These are phyloP conservation scores for Pedicia rivosa DNA, from an alignment of 2,888 invertebrate genomes.

Conservation along the genomic window DNA sequence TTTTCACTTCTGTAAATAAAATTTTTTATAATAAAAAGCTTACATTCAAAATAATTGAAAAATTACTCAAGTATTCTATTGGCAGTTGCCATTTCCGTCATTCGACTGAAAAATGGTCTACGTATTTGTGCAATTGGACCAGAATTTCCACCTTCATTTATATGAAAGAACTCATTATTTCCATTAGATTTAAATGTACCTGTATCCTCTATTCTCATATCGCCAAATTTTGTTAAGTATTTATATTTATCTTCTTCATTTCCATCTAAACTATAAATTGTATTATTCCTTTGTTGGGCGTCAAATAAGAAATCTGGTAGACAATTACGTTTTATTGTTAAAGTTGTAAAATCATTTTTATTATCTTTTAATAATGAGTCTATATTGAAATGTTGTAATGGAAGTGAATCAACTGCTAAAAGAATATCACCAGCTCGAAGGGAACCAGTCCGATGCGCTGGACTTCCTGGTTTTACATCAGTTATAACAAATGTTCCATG, in stretches of 20 bases:
- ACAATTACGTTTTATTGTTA: slow-evolving; percentile 28
- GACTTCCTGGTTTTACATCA: slow-evolving; percentile 77
- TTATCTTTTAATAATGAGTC: slow-evolving; percentile 27
- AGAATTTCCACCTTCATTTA: neutral
- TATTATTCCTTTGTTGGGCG: slow-evolving; percentile 18
- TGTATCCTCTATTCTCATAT: slow-evolving; percentile 1
- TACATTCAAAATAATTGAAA: neutral
- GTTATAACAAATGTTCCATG: slow-evolving; percentile 56
- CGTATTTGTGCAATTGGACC: slow-evolving; percentile 24
- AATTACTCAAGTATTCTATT: slow-evolving; percentile 18
- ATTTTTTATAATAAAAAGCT: neutral
- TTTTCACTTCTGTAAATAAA: slow-evolving; percentile 17
- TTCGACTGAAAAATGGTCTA: slow-evolving; percentile 13
- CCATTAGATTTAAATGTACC: neutral
- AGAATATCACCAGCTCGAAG: slow-evolving; percentile 74
- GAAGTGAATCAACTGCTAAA: slow-evolving; percentile 73
- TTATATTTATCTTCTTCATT: slow-evolving; percentile 22
- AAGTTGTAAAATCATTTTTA: slow-evolving; percentile 24
- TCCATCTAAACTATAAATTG: slow-evolving; percentile 17
- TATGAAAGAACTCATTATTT: slow-evolving; percentile 5
- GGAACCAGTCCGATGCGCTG: slow-evolving; percentile 79
- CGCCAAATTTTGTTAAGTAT: neutral
- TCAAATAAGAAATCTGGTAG: slow-evolving; percentile 29
- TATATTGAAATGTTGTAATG: slow-evolving; percentile 38
- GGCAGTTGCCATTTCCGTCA: slow-evolving; percentile 15